Base-by-base conservation (phyloP, 2,888 invertebrate genomes). In the Chaitophorus viminalis region DNA sequence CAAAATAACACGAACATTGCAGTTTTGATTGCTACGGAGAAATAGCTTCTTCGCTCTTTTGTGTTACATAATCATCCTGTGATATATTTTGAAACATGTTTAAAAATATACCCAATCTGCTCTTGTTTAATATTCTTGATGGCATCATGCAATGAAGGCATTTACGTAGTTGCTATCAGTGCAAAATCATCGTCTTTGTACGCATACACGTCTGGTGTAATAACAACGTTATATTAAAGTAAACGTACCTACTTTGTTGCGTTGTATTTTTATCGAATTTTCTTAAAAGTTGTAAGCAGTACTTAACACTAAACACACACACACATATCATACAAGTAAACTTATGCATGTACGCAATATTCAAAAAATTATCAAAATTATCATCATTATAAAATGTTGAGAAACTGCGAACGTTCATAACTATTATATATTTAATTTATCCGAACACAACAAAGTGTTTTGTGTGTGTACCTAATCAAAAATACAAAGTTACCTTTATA, bases 61-160 rank as follows among this genome's bases (percentile, higher is more conserved):
- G 68, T 29, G 11, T 14, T 29, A 68, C 68, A 68, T 68, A 68
- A 68, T 68, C 68, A 68, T 68, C 68, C 68, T 25, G 68, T 29
- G 29, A 68, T 29, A 68, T n/a, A 68, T 68, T 68, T 60, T 68
- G 11, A 3, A 68, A 68, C 68, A 14, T 68, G 68, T 68, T 68
- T 68, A 68, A 68, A 29, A 68, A 68, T 25, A 68, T 68, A 68
- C 68, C 1, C 68, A 29, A 68, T 68, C 68, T 68, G 29, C 68
- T n/a, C 68, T 68, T 68, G 68, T 29, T 68, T 68, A 68, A 68
- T 68, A 68, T 68, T 68, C 25, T 68, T 68, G 68, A 68, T 68
- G 68, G 29, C 68, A 68, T 68, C 68, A 9, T 25, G 9, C 29
- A 68, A 68, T 11, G 68, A 68, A 29, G 68, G 6, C 68, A 68